Evolutionary conservation across 2,888 invertebrate species (phyloP), one percentile per base, ranked within the genome.

Genomic region (Synanthedon formicaeformis): DNA sequence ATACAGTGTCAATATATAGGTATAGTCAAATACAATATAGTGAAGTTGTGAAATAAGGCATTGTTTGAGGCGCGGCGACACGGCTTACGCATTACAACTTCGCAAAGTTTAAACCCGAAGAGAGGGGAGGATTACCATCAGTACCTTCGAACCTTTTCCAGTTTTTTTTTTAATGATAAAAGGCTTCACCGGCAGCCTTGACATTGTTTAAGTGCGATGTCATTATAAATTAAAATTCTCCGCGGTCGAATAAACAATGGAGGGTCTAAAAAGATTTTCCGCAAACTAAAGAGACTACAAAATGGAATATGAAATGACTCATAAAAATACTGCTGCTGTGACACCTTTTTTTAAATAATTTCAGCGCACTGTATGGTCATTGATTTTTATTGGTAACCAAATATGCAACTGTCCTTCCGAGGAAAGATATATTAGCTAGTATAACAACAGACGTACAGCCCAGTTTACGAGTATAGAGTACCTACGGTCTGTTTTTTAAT

Each of bases 31-130:
- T 18, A 16, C 12, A 16, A 49, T 49, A 16, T 45, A 45, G 45
- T 13, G 45, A 45, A 34, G 34, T 34, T 45, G 14, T 45, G 14
- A 45, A 14, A 41, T 55, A 51, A 52, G 57, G 51, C 54, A 59
- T 62, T 63, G 58, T 66, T 60, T 53, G 52, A 50, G 50, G 51
- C 49, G 53, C 45, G 45, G 14, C 57, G 56, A 69, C 69, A 69
- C 49, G 65, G 56, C 57, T 69, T 59, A 56, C 57, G 60, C 66
- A 69, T 69, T 69, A 67, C 56, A 63, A 67, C 61, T 69, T 68
- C 13, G 55, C 54, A 27, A 60, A 65, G 58, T 5, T 55, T 6
- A 49, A 52, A 23, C 54, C 54, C 41, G 52, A 48, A 50, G 55
- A 51, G 51, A 12, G n/a, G 41, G 45, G 51, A 12, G 34, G 16